Percentiles rank a stretch among this genome's conserved stretches.
phyloP scores from a whole-genome alignment of 2,888 invertebrate species.

The Drosophila ustulata region DNA sequence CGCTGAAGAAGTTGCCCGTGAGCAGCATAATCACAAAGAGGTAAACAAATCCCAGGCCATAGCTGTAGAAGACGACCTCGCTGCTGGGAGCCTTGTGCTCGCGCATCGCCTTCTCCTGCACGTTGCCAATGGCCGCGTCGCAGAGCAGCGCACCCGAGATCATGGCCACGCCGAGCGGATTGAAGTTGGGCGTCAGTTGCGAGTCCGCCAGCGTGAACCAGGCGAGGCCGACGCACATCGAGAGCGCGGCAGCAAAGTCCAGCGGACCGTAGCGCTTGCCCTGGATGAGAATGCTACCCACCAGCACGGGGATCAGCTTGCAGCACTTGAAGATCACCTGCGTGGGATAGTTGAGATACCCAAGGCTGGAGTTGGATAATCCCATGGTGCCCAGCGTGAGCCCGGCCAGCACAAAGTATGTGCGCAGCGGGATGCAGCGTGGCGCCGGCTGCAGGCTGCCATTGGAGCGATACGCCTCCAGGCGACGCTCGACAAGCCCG shows the following conservation, averaged over 20 bases:
- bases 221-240: constrained; percentile 95
- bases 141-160: constrained; percentile 95
- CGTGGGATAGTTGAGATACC: constrained; percentile 98
- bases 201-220: constrained; percentile 95
- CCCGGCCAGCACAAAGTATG: constrained; percentile 92
- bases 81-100: constrained; percentile 92
- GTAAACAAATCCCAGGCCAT: constrained; percentile 94
- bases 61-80: constrained; percentile 97
- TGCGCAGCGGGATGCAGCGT: constrained; percentile 92
- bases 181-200: constrained; percentile 90
- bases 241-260: constrained; percentile 93
- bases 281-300: constrained; percentile 97
- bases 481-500: constrained; percentile 90
- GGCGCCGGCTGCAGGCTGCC: constrained; percentile 85
- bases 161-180: constrained; percentile 89
- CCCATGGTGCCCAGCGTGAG: constrained; percentile 98
- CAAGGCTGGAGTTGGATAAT: constrained; percentile 96
- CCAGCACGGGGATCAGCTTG: constrained; percentile 97
- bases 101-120: constrained; percentile 98
- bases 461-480: constrained; percentile 83
- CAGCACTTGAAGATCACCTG: constrained; percentile 99
- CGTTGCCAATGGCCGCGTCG: constrained; percentile 98
- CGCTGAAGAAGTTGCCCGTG: constrained; percentile 91
- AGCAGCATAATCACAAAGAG: constrained; percentile 90
- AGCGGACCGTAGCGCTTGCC: constrained; percentile 93